These are phyloP conservation scores for Coenonympha arcania DNA, from an alignment of 2,888 invertebrate genomes.

Conservation along the genomic window DNA sequence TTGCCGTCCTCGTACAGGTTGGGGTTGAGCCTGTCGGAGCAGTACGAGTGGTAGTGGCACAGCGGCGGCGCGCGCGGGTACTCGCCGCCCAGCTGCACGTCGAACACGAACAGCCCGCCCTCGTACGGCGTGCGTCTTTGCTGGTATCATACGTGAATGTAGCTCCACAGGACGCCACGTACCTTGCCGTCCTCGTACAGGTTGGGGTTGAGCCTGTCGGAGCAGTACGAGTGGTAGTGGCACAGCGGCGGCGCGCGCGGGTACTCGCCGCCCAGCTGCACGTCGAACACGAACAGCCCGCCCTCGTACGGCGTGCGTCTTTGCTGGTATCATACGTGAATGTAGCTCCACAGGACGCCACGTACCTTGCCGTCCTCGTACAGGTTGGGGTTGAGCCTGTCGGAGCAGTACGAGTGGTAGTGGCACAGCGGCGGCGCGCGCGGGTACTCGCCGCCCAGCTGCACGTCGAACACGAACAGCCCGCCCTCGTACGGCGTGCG, in stretches of 20 bases:
- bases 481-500: slow-evolving; percentile 98
- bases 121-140: slow-evolving; percentile 97
- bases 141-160: too few relatives aligned
- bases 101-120: slow-evolving; percentile 95
- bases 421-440: slow-evolving; percentile 91
- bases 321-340: too few relatives aligned
- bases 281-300: slow-evolving; percentile 95
- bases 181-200: slow-evolving; percentile 93
- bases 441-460: slow-evolving; percentile 92
- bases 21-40: slow-evolving; percentile 93
- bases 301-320: slow-evolving; percentile 97
- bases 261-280: slow-evolving; percentile 92
- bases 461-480: slow-evolving; percentile 94
- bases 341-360: too few relatives aligned
- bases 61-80: slow-evolving; percentile 93
- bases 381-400: slow-evolving; percentile 94
- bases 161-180: too few relatives aligned
- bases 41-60: slow-evolving; percentile 94
- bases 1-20: slow-evolving; percentile 96
- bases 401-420: slow-evolving; percentile 93
- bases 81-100: slow-evolving; percentile 91
- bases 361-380: slow-evolving; percentile 91
- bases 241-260: slow-evolving; percentile 92
- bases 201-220: slow-evolving; percentile 95
- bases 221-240: slow-evolving; percentile 93